A percentile compares a stretch with the other conserved stretches of the same genome.
Evolutionary conservation across 35 echinoderm and acorn worm genomes (phyloP).

Genomic region (Lytechinus pictus): DNA sequence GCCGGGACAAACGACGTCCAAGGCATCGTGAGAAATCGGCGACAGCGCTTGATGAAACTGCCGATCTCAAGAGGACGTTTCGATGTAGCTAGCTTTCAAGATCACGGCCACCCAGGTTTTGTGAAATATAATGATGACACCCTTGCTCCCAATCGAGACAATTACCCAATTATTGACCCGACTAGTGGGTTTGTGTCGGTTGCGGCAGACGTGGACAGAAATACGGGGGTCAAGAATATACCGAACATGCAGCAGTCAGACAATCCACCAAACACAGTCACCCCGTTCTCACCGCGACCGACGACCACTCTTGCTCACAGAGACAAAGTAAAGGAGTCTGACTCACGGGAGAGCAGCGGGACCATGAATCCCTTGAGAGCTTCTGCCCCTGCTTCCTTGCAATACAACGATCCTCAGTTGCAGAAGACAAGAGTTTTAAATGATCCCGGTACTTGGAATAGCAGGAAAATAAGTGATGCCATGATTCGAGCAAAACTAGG

Average conservation of each 20-base stretch:
- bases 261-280: slow-evolving; percentile 87
- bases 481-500: slow-evolving; percentile 86
- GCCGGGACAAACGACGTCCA: slow-evolving; percentile 84
- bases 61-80: slow-evolving; percentile 68
- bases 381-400: neutral
- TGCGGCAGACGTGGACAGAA: slow-evolving; percentile 84
- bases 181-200: slow-evolving; percentile 86
- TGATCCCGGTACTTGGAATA: slow-evolving; percentile 91
- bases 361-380: slow-evolving; percentile 6
- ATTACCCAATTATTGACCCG: slow-evolving; percentile 84
- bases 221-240: slow-evolving; percentile 70
- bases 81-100: slow-evolving; percentile 93
- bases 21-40: slow-evolving; percentile 58
- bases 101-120: slow-evolving; percentile 64
- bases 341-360: neutral
- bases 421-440: slow-evolving; percentile 72
- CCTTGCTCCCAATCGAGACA: slow-evolving; percentile 80
- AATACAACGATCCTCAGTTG: slow-evolving; percentile 62
- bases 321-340: slow-evolving; percentile 44
- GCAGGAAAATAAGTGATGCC: slow-evolving; percentile 88
- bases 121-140: slow-evolving; percentile 96
- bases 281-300: slow-evolving; percentile 70
- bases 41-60: slow-evolving; percentile 82
- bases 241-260: slow-evolving; percentile 77
- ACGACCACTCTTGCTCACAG: slow-evolving; percentile 75